phyloP scores from a whole-genome alignment of 2,888 invertebrate genomes.

The Tolmerus cingulatus region DNA sequence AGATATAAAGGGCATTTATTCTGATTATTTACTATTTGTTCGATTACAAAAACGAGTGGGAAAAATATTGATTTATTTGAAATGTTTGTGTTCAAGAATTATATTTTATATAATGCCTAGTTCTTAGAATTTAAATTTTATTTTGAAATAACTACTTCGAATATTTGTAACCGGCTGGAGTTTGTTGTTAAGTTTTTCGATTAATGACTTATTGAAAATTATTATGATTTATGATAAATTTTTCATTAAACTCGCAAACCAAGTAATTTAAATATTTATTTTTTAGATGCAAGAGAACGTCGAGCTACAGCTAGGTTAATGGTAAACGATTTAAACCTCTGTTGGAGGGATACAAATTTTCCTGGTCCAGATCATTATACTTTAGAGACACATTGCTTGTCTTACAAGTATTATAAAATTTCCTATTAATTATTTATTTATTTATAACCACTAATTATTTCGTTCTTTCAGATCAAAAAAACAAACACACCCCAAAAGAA shows the following conservation, averaged over 20 bases:
- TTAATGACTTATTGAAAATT: too few relatives aligned
- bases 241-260: too few relatives aligned
- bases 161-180: too few relatives aligned
- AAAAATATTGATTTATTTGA: background rate
- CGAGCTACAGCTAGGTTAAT: conserved; percentile 64
- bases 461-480: background rate
- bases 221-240: too few relatives aligned
- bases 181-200: too few relatives aligned
- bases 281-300: conserved; percentile 5
- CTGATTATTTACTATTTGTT: too few relatives aligned
- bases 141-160: too few relatives aligned
- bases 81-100: too few relatives aligned
- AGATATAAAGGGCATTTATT: too few relatives aligned
- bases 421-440: background rate
- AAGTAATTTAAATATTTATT: too few relatives aligned
- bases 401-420: background rate
- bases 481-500: background rate
- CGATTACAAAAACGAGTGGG: background rate
- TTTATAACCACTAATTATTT: background rate
- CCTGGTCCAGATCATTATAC: conserved; percentile 67
- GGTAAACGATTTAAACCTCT: conserved; percentile 65
- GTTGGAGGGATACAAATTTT: conserved; percentile 63
- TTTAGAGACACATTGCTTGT: conserved; percentile 40
- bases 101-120: too few relatives aligned
- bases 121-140: too few relatives aligned